Conservation (phyloP, 2,113 vertebrate genomes). For the Gambusia affinis region DNA sequence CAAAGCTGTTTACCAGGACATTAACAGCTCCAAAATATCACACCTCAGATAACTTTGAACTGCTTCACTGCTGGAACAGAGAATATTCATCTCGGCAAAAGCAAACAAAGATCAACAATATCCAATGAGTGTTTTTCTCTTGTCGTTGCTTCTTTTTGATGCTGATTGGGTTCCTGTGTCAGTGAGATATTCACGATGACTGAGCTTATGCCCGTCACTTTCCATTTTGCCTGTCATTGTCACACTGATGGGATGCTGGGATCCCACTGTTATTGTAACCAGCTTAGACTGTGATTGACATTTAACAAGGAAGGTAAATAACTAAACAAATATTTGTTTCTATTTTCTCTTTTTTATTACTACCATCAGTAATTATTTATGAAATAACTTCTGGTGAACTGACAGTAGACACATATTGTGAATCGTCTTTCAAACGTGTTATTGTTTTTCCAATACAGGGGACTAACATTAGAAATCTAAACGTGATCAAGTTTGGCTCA, state of each 20-base stretch:
- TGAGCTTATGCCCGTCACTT: conserved; percentile 25
- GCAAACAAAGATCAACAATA: conserved; percentile 17
- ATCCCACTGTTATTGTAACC: not conserved
- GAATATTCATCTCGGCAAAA: conserved; percentile 31
- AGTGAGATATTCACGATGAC: conserved; percentile 15
- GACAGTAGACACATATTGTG: not conserved
- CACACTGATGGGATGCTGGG: not conserved
- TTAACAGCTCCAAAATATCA: conserved; percentile 37
- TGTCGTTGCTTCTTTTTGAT: conserved; percentile 35
- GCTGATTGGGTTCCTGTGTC: conserved; percentile 22
- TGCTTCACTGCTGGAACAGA: conserved; percentile 3
- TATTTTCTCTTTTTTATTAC: not conserved
- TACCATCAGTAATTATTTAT: not conserved
- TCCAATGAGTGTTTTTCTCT: conserved; percentile 9
- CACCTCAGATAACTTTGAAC: conserved; percentile 18
- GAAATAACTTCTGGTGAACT: not conserved
- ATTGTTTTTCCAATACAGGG: too few species aligned
- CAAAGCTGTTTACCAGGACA: conserved; percentile 54
- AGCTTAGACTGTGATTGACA: not conserved
- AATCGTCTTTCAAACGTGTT: not conserved
- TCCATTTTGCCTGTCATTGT: conserved; percentile 1
- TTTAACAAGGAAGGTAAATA: not conserved
- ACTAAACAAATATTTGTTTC: not conserved
- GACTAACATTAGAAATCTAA: not conserved
- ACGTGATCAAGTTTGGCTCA: not conserved